Evolutionary conservation across 1,140 invertebrate genomes (phyloP).

Genomic region (Plodia interpunctella): DNA sequence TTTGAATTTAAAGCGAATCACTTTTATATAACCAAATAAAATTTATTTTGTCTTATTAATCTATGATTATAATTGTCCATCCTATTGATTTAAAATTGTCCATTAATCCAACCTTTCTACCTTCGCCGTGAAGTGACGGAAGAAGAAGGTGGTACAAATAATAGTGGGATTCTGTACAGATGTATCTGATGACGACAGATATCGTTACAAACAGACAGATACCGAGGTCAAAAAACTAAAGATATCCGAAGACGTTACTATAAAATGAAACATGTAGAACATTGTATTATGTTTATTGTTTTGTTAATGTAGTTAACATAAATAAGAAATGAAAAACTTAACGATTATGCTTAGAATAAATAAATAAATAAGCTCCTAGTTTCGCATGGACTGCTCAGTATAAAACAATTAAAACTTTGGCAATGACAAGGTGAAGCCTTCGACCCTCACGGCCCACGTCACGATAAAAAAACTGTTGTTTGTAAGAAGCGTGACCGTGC

Average conservation of each 20-base stretch:
- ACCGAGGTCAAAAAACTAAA: too few relatives aligned
- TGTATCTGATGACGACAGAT: too few relatives aligned
- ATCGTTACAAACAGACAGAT: too few relatives aligned
- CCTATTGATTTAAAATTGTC: too few relatives aligned
- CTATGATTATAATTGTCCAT: too few relatives aligned
- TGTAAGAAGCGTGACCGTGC: background rate
- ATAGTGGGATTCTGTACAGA: too few relatives aligned
- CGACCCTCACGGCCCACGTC: background rate
- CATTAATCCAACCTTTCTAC: too few relatives aligned
- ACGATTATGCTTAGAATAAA: slow-evolving; percentile 6
- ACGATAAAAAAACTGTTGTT: background rate
- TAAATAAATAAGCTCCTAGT: slow-evolving; percentile 6
- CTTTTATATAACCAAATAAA: too few relatives aligned
- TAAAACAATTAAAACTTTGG: slow-evolving; percentile 4
- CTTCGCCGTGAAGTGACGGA: too few relatives aligned
- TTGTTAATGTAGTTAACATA: background rate
- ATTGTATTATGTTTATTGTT: slow-evolving; percentile 6
- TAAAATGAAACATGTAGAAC: background rate
- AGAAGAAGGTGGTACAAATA: too few relatives aligned
- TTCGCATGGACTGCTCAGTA: background rate
- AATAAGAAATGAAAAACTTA: slow-evolving; percentile 1
- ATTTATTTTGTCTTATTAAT: too few relatives aligned
- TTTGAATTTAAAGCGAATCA: too few relatives aligned
- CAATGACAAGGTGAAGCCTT: background rate
- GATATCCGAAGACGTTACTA: background rate